These are phyloP conservation scores for Podotricha telesiphe DNA, from an alignment of 2,888 invertebrate species.

Conservation along the genomic window DNA sequence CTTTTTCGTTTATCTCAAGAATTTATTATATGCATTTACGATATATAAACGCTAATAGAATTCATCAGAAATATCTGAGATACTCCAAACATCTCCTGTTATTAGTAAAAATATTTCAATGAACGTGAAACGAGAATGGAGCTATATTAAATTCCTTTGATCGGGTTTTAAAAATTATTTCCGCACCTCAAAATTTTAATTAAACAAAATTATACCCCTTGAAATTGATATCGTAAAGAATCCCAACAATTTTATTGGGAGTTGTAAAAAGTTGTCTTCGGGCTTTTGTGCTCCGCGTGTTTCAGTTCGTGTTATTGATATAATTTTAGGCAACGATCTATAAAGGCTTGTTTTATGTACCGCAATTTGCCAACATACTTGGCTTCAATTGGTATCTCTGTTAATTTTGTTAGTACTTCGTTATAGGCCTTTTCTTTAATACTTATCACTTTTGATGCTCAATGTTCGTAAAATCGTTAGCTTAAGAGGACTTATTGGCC, in stretches of 20 bases:
- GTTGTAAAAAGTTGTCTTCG: conserved; percentile 52
- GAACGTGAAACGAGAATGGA: conserved; percentile 42
- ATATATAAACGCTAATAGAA: conserved; percentile 2
- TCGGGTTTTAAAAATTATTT: conserved; percentile 48
- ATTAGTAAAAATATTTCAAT: conserved; percentile 48
- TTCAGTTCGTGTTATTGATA: conserved; percentile 36
- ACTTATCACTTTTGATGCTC: no score
- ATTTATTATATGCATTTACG: background rate
- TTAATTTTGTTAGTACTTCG: no score
- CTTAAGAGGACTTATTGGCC: no score
- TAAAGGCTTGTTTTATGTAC: background rate
- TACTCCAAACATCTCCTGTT: conserved; percentile 37
- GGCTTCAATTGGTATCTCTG: no score
- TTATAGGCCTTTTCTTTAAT: no score
- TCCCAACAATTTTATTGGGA: conserved; percentile 52
- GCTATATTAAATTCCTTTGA: conserved; percentile 53
- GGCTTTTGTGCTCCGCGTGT: conserved; percentile 47
- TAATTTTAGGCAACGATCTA: background rate
- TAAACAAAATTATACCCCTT: conserved; percentile 56
- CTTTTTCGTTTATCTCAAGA: no score
- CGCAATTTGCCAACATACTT: background rate
- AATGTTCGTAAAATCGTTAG: no score
- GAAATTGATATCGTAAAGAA: conserved; percentile 51
- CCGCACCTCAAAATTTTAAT: conserved; percentile 54
- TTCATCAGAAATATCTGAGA: conserved; percentile 1